Conservation (phyloP, 2,113 vertebrate species). For the Ondatra zibethicus region DNA sequence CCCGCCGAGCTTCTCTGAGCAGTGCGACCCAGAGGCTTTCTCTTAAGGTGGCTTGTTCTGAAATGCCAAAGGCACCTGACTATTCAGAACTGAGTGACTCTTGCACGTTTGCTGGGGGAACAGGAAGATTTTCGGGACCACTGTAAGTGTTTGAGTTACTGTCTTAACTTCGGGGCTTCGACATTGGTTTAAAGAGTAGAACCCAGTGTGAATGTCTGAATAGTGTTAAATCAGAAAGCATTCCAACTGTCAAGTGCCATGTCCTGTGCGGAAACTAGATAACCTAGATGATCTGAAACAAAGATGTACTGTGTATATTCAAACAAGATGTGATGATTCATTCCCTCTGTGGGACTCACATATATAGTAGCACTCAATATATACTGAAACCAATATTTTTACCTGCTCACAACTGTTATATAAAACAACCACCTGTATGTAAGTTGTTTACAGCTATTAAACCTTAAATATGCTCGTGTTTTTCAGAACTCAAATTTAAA, state of each 20-base stretch:
- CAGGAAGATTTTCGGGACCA: conserved; percentile 79
- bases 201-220: not conserved
- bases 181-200: not conserved
- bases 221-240: conserved; percentile 1
- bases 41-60: conserved; percentile 69
- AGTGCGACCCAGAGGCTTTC: conserved; percentile 46
- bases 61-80: conserved; percentile 76
- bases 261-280: not conserved
- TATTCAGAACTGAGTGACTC: conserved; percentile 78
- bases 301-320: not conserved
- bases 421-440: conserved; percentile 35
- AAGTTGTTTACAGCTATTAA: conserved; percentile 33
- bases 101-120: conserved; percentile 75
- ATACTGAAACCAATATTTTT: not conserved
- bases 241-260: conserved; percentile 8
- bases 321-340: not conserved
- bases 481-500: conserved; percentile 32
- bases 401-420: not conserved
- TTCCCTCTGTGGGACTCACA: not conserved
- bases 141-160: conserved; percentile 80
- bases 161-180: conserved; percentile 45
- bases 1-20: conserved; percentile 28
- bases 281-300: not conserved
- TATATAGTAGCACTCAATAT: not conserved
- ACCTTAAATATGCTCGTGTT: not conserved